A percentile compares a stretch with the other conserved stretches of the same genome.
Evolutionary conservation across 2,888 invertebrate genomes (phyloP).

Genomic region (Lypha dubia): DNA sequence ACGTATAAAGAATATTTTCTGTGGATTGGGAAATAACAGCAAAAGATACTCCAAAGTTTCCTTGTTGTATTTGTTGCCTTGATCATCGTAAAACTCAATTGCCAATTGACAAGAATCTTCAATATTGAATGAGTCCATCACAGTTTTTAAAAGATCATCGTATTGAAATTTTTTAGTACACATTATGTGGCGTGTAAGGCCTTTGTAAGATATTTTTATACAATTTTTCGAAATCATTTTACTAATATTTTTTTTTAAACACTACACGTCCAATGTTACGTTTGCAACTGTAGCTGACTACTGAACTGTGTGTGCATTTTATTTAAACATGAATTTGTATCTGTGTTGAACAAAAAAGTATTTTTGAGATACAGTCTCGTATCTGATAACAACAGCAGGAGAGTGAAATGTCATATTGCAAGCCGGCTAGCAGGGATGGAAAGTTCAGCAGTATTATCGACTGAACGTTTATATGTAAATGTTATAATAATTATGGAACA

Average conservation of each 20-base stretch:
- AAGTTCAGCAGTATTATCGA: not conserved
- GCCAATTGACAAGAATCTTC: constrained; percentile 72
- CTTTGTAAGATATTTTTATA: constrained; percentile 72
- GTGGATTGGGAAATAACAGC: constrained; percentile 79
- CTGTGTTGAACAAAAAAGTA: constrained; percentile 9
- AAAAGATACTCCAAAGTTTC: constrained; percentile 79
- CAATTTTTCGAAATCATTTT: constrained; percentile 54
- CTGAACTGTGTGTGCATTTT: not conserved
- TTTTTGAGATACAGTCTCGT: constrained; percentile 23
- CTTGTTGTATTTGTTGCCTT: constrained; percentile 77
- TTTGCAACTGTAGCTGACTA: constrained; percentile 44
- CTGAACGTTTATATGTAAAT: too few relatives aligned
- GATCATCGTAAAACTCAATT: constrained; percentile 78
- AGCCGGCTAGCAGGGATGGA: constrained; percentile 5
- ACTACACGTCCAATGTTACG: not conserved
- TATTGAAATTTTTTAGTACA: constrained; percentile 71
- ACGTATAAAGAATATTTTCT: constrained; percentile 78
- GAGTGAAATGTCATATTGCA: constrained; percentile 1
- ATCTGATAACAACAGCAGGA: not conserved
- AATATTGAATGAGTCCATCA: constrained; percentile 75
- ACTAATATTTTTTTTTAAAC: not conserved
- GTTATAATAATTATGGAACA: too few relatives aligned
- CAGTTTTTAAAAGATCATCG: constrained; percentile 74
- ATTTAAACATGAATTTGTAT: constrained; percentile 33
- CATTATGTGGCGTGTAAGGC: constrained; percentile 52